Evolutionary conservation across 2,113 vertebrate species (phyloP), one percentile per base, ranked within the genome.

Genomic region (Myrmecophaga tridactyla): DNA sequence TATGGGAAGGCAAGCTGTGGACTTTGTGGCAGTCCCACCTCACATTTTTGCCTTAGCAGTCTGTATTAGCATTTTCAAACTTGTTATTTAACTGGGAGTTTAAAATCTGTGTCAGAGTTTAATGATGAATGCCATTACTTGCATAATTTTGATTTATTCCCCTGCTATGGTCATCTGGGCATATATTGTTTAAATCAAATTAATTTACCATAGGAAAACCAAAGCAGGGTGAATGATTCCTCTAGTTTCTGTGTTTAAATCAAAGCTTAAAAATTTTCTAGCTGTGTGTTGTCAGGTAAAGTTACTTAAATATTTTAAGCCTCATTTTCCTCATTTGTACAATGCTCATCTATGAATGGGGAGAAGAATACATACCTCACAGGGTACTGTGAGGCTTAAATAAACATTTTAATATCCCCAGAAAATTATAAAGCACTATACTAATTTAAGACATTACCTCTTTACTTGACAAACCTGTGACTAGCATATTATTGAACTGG

Each of bases 81-180:
- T 46, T 25, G 34, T 92, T 96, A 81, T 95, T 96, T 92, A 96
- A 90, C 60, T 60, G 29, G 72, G 78, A 94, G 63, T 78, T 65
- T 62, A 94, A 96, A 67, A 75, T 90, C 4, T 84, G 17, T 72
- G 58, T 94, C 12, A 69, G 43, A 84, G 36, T 90, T 95, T 93
- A 96, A 83, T 62, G 76, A 94, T 88, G 62, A 96, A 94, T 80
- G 29, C 51, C 63, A 95, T 80, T 75, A 25, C 75, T 97, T 95
- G 31, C 29, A 53, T 63, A 72, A 39, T 31, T 43, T 62, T 60
- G 7, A 36, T 73, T 31, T 23, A 34, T 13, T 29, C 70, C 60
- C 53, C 53, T 34, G 13, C 31, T 70, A 23, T 73, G 58, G 62
- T 75, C 80, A 94, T 91, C 70, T 86, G 31, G 41, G 39, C 63